A percentile compares a stretch with the other conserved stretches of the same genome.
phyloP scores from a whole-genome alignment of 2,888 invertebrate species.

The Quadroppia sp. region DNA sequence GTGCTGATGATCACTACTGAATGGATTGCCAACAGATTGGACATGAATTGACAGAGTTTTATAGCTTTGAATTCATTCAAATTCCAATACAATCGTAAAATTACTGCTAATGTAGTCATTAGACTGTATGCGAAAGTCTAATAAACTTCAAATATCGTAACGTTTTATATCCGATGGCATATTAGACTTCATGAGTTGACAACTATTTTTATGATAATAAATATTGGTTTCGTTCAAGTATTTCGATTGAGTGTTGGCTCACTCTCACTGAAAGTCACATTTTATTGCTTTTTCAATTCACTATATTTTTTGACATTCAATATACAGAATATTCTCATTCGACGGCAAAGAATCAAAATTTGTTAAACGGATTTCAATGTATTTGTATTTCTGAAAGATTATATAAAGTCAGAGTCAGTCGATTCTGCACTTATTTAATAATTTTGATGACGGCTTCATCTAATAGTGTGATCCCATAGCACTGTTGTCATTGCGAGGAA shows the following conservation, averaged over 20 bases:
- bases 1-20: neutral
- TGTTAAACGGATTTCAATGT: slow-evolving; percentile 35
- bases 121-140: slow-evolving; percentile 19
- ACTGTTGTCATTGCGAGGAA: neutral
- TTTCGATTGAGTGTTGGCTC: neutral
- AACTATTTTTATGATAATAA: slow-evolving; percentile 34
- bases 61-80: slow-evolving; percentile 26
- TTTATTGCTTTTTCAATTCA: slow-evolving; percentile 5
- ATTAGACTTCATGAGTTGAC: slow-evolving; percentile 25
- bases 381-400: slow-evolving; percentile 18
- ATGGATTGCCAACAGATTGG: slow-evolving; percentile 13
- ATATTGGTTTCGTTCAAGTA: neutral
- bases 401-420: neutral
- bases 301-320: slow-evolving; percentile 6
- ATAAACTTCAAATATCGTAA: slow-evolving; percentile 22
- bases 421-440: slow-evolving; percentile 30
- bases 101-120: slow-evolving; percentile 34
- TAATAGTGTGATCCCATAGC: slow-evolving; percentile 24
- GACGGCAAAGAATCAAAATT: slow-evolving; percentile 8
- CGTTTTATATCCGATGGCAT: slow-evolving; percentile 5
- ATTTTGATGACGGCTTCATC: slow-evolving; percentile 23
- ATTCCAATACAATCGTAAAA: slow-evolving; percentile 33
- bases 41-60: slow-evolving; percentile 13
- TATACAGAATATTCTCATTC: no score
- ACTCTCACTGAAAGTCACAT: slow-evolving; percentile 26